Base-by-base conservation (phyloP, 2,797 vertebrate genomes). In the Carapus acus region DNA sequence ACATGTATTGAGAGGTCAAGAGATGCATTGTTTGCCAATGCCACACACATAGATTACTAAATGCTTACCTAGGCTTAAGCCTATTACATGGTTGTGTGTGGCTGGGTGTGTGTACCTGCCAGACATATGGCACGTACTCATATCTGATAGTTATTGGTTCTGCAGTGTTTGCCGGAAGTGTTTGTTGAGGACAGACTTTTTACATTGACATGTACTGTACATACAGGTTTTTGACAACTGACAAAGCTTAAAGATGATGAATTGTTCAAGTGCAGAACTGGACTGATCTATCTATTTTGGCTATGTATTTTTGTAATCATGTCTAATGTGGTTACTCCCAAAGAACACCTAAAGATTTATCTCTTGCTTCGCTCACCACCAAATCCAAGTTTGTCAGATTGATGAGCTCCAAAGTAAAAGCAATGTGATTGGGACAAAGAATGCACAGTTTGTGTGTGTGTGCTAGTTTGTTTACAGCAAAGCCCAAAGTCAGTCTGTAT, bases 21-120 rank as follows among this genome's bases (percentile, higher is more conserved):
- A 62, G 72, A 76, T 60, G 76, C 80, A 67, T 77, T 22, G 64
- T 62, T 70, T 62, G 54, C 13, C 7, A 14, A 23, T 58, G 60
- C 78, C 52, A 71, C 54, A 55, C 64, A 51, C 49, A 53, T 62
- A 81, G 78, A 84, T 82, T 79, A 83, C 64, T 61, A 45, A 60
- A 79, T 78, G 58, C 67, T 67, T 21, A 83, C 77, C n/a, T n/a
- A n/a, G n/a, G 82, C 77, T 57, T 83, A 85, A 82, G 71, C 82
- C 72, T 86, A 81, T 84, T 83, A 83, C 44, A 51, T 23, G 34
- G 41, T 27, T 45, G 45, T 36, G 49, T 37, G 40, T 21, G 50
- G 19, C 15, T 27, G 36, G 14, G 44, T 13, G 36, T 13, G 41
- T 22, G 27, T 44, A 16, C 27, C 47, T 70, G 37, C 62, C 43